These are phyloP conservation scores for Microplitis manilae DNA, from an alignment of 2,888 invertebrate species.

Conservation along the genomic window DNA sequence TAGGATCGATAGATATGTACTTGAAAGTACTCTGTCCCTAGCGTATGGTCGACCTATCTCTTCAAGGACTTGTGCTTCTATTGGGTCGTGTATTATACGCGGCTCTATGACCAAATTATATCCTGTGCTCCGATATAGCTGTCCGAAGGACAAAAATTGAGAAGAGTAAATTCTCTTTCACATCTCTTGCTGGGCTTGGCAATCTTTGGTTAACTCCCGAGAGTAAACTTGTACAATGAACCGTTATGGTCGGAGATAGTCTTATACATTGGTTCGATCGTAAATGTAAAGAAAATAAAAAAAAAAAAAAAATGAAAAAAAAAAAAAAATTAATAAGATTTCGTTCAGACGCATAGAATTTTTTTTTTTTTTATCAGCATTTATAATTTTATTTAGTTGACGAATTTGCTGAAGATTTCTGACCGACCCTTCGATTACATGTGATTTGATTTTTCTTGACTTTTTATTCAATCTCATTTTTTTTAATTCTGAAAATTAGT, in stretches of 20 bases:
- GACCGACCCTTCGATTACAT: too few species aligned
- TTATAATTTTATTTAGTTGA: too few species aligned
- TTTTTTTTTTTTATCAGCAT: too few species aligned
- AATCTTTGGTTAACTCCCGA: constrained; percentile 14
- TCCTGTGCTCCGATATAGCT: constrained; percentile 19
- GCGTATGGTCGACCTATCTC: constrained; percentile 36
- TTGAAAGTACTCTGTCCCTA: constrained; percentile 17
- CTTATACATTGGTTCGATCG: neutral
- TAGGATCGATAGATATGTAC: constrained; percentile 20
- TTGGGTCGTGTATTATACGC: constrained; percentile 27
- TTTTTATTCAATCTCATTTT: too few species aligned
- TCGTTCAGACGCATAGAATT: too few species aligned
- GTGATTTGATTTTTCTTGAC: too few species aligned
- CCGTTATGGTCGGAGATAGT: neutral
- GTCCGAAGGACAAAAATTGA: constrained; percentile 8
- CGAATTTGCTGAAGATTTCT: too few species aligned
- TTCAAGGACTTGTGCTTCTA: constrained; percentile 29
- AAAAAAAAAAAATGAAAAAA: neutral
- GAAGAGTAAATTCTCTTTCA: constrained; percentile 2
- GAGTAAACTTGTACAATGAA: neutral
- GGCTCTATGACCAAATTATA: constrained; percentile 15
- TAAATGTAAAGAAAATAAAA: neutral
- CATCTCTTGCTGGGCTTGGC: neutral
- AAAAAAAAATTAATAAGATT: neutral
- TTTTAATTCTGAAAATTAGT: too few species aligned